Evolutionary conservation across 2,888 invertebrate species (phyloP), one percentile per base, ranked within the genome.

Genomic region (Galeruca laticollis): DNA sequence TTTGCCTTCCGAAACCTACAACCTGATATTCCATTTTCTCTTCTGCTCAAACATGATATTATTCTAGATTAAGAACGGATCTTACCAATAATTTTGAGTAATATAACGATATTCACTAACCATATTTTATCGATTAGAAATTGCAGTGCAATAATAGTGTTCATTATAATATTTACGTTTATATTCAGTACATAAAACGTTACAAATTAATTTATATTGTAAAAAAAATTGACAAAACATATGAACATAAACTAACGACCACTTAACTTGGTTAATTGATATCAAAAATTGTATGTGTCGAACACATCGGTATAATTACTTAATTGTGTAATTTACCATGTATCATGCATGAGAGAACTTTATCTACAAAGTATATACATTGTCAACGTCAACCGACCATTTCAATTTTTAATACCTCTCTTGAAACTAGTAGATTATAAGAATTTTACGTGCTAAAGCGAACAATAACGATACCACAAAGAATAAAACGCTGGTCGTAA

Each of bases 251-350:
- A 10, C 40, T 40, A 40, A 40, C n/a, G 3, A 40, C 11, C 40
- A 40, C 40, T 40, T 40, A 40, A 40, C 40, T n/a, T 4, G 13
- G 13, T 40, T 40, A 40, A 40, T 40, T 40, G 40, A 40, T 40
- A 40, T 40, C 11, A 40, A 40, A 40, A 40, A 13, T 40, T 40
- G 11, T 40, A n/a, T 40, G n/a, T 40, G n/a, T 5, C 40, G 10
- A 40, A 40, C 40, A n/a, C 40, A 40, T 40, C 40, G 11, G 5
- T 40, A 11, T 40, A 40, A 40, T 40, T 40, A 10, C 40, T 40
- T 40, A 40, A 40, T 40, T 40, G 40, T 40, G 40, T 40, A 40
- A 40, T 40, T n/a, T 40, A 40, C 40, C 40, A 40, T 40, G n/a
- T 40, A 40, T 5, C 40, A 11, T n/a, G 11, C 11, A 40, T 40